Conservation (phyloP, 2,797 vertebrate species). For the Onychomys leucogaster region DNA sequence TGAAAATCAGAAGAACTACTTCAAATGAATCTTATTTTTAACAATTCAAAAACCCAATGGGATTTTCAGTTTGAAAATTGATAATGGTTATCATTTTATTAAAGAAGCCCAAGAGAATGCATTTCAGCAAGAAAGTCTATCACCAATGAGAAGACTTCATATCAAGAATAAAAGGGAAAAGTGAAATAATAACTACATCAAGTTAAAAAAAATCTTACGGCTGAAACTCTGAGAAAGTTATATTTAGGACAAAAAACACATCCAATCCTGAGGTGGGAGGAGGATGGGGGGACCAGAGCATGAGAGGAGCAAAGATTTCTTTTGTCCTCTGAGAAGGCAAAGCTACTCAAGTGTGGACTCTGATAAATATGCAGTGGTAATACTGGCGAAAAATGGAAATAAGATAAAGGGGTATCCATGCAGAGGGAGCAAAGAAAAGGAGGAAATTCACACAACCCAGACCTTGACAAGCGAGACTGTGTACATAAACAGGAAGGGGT, state of each 20-base stretch:
- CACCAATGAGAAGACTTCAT: neutral
- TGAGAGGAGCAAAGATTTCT: too few species aligned
- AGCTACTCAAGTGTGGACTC: neutral
- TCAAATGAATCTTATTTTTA: neutral
- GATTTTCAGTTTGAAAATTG: neutral
- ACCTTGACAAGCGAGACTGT: neutral
- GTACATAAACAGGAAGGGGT: neutral
- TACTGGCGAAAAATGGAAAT: neutral
- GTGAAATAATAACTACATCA: neutral
- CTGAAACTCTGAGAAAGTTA: neutral
- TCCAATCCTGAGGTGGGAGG: neutral
- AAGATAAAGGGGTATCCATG: neutral
- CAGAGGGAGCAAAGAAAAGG: neutral
- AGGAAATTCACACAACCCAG: too few species aligned
- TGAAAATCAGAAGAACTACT: neutral
- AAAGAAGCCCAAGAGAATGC: neutral
- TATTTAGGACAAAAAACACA: neutral
- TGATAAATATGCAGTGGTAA: neutral
- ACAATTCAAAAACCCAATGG: neutral
- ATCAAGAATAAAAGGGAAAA: neutral
- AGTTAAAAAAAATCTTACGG: neutral
- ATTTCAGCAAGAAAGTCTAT: neutral
- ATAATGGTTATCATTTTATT: conserved; percentile 16
- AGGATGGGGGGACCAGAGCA: too few species aligned
- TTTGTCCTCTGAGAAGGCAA: neutral